phyloP scores from a whole-genome alignment of 2,888 invertebrate species.

The Drepana falcataria region DNA sequence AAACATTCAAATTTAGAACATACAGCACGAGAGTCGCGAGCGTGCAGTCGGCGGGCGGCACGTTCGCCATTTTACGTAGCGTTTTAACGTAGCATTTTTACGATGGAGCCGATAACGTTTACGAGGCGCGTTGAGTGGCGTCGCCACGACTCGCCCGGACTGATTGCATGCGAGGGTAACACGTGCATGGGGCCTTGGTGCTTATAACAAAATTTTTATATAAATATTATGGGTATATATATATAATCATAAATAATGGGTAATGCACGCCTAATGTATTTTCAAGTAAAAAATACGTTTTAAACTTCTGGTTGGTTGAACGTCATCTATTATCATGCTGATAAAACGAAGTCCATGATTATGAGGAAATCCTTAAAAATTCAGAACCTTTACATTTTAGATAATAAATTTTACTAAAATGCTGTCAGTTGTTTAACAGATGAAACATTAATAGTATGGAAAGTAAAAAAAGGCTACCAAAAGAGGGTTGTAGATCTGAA shows the following conservation, averaged over 20 bases:
- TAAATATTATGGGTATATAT: too few species aligned
- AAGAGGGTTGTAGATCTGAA: too few species aligned
- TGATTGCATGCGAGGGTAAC: conserved; percentile 63
- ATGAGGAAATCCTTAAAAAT: too few species aligned
- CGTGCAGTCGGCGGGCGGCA: conserved; percentile 32
- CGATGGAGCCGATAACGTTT: conserved; percentile 75
- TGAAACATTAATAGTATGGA: too few species aligned
- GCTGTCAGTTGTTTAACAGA: too few species aligned
- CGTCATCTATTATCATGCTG: too few species aligned
- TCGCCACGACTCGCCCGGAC: conserved; percentile 68
- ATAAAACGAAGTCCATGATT: too few species aligned
- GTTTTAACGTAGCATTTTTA: conserved; percentile 71
- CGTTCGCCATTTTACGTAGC: conserved; percentile 69
- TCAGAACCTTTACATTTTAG: too few species aligned
- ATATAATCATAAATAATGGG: background rate
- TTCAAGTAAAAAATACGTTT: too few species aligned
- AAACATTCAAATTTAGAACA: conserved; percentile 24
- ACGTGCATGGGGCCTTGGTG: conserved; percentile 12
- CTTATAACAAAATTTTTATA: background rate
- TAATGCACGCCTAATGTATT: background rate
- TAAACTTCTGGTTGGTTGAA: too few species aligned
- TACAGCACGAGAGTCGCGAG: conserved; percentile 4
- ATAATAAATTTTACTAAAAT: too few species aligned
- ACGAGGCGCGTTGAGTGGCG: conserved; percentile 74
- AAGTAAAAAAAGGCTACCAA: too few species aligned